Percentiles rank a stretch among this genome's conserved stretches.
phyloP scores from a whole-genome alignment of 2,113 vertebrate species.

The Cephalopholis sonnerati region DNA sequence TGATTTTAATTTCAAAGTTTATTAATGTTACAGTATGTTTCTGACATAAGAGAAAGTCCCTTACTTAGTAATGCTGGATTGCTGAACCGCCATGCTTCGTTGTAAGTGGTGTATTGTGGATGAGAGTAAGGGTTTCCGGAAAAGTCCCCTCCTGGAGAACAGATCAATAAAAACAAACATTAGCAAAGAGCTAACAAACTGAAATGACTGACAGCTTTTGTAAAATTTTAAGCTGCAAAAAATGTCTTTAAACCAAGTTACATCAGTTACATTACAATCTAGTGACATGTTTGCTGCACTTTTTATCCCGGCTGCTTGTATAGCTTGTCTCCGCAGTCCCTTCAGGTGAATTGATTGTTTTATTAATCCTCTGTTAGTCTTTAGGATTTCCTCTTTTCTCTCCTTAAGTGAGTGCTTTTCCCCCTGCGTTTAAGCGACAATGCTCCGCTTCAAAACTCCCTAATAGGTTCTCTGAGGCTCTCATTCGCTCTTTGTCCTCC shows the following conservation, averaged over 20 bases:
- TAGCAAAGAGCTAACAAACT: constrained; percentile 22
- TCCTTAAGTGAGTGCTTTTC: constrained; percentile 29
- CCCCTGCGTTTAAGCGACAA: constrained; percentile 37
- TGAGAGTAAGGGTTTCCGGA: constrained; percentile 99
- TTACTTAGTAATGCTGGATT: constrained; percentile 99
- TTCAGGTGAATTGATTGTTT: constrained; percentile 53
- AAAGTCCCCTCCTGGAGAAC: constrained; percentile 94
- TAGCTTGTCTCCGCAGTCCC: constrained; percentile 20
- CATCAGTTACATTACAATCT: neutral
- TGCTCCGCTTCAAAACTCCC: constrained; percentile 62
- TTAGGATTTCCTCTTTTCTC: constrained; percentile 50
- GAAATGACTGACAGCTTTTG: constrained; percentile 21
- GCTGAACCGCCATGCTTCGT: constrained; percentile 99
- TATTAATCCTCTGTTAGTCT: constrained; percentile 49
- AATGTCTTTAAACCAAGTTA: neutral
- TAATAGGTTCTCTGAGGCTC: constrained; percentile 54
- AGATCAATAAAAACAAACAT: constrained; percentile 56
- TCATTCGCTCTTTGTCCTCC: constrained; percentile 56
- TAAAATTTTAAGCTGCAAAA: constrained; percentile 10
- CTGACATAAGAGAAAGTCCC: constrained; percentile 70
- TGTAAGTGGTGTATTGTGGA: constrained; percentile 99
- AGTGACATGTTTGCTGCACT: constrained; percentile 8
- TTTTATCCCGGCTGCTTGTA: constrained; percentile 16
- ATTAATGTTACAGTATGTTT: neutral
- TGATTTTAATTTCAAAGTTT: neutral